These are phyloP conservation scores for Portunus trituberculatus DNA, from an alignment of 1,140 invertebrate genomes.

Conservation along the genomic window DNA sequence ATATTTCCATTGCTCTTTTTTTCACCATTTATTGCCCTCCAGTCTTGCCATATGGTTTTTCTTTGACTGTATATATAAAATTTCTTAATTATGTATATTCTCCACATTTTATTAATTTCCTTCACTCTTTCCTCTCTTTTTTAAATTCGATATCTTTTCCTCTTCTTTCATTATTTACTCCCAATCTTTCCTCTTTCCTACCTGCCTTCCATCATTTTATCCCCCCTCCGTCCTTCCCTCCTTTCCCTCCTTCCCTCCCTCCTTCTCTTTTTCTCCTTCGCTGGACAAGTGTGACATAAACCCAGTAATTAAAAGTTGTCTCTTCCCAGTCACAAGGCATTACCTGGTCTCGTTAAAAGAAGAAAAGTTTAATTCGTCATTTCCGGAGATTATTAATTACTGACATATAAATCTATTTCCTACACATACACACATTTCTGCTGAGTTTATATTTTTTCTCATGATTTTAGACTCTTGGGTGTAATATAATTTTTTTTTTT, in stretches of 20 bases:
- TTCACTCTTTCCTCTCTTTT: background rate
- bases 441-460: background rate
- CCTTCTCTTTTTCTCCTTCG: background rate
- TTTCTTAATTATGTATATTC: background rate
- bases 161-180: background rate
- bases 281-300: background rate
- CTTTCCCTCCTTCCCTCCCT: background rate
- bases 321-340: background rate
- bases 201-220: background rate
- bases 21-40: no score
- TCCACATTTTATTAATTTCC: background rate
- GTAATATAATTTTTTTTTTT: background rate
- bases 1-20: no score
- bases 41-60: background rate
- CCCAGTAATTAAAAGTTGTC: conserved; percentile 10
- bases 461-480: background rate
- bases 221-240: background rate
- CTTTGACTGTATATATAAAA: no score
- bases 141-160: background rate
- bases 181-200: background rate
- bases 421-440: background rate
- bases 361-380: background rate
- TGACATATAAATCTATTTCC: background rate
- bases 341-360: background rate
- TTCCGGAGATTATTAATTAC: background rate